Evolutionary conservation across 2,888 invertebrate species (phyloP), one percentile per base, ranked within the genome.

Genomic region (Clivina fossor): DNA sequence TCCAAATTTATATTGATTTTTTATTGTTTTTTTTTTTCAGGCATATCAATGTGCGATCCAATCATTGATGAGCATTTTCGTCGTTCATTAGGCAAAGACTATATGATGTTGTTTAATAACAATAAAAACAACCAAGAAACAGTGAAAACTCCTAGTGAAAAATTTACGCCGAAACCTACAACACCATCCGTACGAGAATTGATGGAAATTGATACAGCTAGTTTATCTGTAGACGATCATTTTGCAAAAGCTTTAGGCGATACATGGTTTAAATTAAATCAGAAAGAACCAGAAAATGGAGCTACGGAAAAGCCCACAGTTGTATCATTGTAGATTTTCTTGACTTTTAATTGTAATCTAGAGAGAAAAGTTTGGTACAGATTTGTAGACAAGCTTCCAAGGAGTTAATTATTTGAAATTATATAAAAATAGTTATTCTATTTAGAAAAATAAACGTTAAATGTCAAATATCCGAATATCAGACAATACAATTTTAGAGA

Each of bases 41-140:
- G 85, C 66, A 82, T 84, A 71, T 84, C 86, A 9, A 84, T 86
- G 80, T 88, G 90, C 74, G 93, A 93, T 74, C 90, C 91, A 8
- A 91, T 90, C 53, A 93, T 95, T 68, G 95, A 96, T 75, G 96
- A 96, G 71, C 95, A 96, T 75, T 96, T 96, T 76, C 82, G 94
- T 54, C 84, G 94, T 59, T 94, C 94, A 1, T 79, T 96, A 60
- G 94, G 94, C 55, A 85, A 87, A 64, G 84, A 89, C 70, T 88
- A 88, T 76, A 82, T 84, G 73, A 81, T 80, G 58, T 74, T 88
- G 43, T 85, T 86, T 71, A 80, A 81, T 64, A 83, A 82, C 65
- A 80, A 79, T 68, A 69, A 68, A 58, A 72, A 56, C 61, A 32
- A 13, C 16, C n/a, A n/a, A n/a, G n/a, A n/a, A n/a, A 15, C 67